Evolutionary conservation across 2,888 invertebrate species (phyloP), one percentile per base, ranked within the genome.

Genomic region (Eupelmus urozonus): DNA sequence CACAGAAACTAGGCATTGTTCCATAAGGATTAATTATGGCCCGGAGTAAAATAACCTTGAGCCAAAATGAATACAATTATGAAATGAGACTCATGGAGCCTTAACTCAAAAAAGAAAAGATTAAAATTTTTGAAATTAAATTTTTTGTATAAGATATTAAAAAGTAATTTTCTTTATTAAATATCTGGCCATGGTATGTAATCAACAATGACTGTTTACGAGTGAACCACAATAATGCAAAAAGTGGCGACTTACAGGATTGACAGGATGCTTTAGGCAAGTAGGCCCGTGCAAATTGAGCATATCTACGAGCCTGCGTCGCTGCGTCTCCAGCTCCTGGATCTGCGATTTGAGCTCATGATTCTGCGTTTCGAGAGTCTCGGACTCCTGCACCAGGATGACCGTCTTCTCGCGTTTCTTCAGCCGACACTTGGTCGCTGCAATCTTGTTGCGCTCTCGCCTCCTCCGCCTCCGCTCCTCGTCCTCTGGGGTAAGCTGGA

Each of bases 351-450:
- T 96, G 79, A 97, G 91, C 86, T 96, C 95, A 80, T 95, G 93
- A 88, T 97, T 97, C 90, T 96, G 96, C 74, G 93, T 94, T 89
- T 97, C 96, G 80, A 97, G 90, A 67, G 94, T 93, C 90, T 96
- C 96, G 69, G 96, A 96, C 91, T 97, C 97, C 81, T 94, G 94
- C 83, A 96, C 95, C 83, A 97, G 91, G 87, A 96, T 96, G 84
- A 94, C 94, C 1, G 96, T 97, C 82, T 96, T 93, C 88, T 97
- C 96, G 51, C 97, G 94, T 90, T 97, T 97, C 92, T 97, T 97
- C 92, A 97, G 93, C 82, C 97, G 93, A 88, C 97, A 97, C 90
- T 97, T 97, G 13, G 97, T 97, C 78, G 97, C 97, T 69, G 97
- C 97, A 82, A 97, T 96, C 91, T 97, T 97, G 90, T 97, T 97